Evolutionary conservation across 1,140 invertebrate species (phyloP).

Genomic region (Armadillidium nasatum): DNA sequence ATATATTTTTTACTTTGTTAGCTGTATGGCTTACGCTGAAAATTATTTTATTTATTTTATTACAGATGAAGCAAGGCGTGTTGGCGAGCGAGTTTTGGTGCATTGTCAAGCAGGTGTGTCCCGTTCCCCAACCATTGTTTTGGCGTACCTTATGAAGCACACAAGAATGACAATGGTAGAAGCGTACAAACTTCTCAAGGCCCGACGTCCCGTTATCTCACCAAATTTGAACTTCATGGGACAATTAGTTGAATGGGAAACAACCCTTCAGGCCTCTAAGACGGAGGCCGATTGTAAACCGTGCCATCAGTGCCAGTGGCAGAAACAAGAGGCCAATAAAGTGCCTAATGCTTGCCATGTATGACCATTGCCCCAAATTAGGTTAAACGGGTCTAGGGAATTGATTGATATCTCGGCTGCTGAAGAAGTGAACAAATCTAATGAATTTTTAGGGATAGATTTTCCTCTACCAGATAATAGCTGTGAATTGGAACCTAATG

Average conservation of each 20-base stretch:
- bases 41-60: slow-evolving; percentile 52
- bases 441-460: too few species aligned
- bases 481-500: too few species aligned
- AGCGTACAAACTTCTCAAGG: slow-evolving; percentile 83
- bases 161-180: slow-evolving; percentile 79
- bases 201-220: slow-evolving; percentile 81
- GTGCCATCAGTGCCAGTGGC: slow-evolving; percentile 56
- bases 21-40: background rate
- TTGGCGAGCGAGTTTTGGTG: slow-evolving; percentile 73
- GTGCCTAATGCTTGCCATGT: slow-evolving; percentile 44
- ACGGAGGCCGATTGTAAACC: slow-evolving; percentile 46
- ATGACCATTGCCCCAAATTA: slow-evolving; percentile 33
- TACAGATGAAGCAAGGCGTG: slow-evolving; percentile 77
- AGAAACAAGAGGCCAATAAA: slow-evolving; percentile 36
- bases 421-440: too few species aligned
- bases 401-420: background rate
- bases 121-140: slow-evolving; percentile 87
- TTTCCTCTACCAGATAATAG: too few species aligned
- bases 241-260: slow-evolving; percentile 82
- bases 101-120: slow-evolving; percentile 95
- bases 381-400: background rate
- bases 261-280: slow-evolving; percentile 56
- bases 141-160: slow-evolving; percentile 91
- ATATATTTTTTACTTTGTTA: too few species aligned
- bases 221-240: slow-evolving; percentile 97